Conservation (phyloP, 2,888 invertebrate genomes). For the Tanytarsus gracilentus region DNA sequence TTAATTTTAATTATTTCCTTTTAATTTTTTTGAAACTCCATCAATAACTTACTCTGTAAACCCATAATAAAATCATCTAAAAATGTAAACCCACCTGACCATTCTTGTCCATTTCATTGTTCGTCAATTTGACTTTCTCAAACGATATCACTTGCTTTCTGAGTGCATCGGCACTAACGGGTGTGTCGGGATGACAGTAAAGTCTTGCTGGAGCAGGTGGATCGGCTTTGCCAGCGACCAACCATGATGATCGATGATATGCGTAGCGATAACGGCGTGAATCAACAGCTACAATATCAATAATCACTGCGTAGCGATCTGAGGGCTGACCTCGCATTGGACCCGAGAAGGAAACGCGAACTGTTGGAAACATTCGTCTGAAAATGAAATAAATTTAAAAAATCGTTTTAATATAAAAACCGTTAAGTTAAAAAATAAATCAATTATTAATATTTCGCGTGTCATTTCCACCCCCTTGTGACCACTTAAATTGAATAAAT, state of each 20-base stretch:
- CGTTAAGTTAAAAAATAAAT: background rate
- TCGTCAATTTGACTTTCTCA: constrained; percentile 96
- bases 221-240: constrained; percentile 97
- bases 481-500: no score
- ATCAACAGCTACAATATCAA: constrained; percentile 96
- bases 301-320: constrained; percentile 81
- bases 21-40: background rate
- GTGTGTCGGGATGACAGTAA: constrained; percentile 94
- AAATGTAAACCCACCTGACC: constrained; percentile 66
- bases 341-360: constrained; percentile 86
- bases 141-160: constrained; percentile 95
- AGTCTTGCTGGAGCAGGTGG: constrained; percentile 88
- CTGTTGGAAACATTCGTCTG: constrained; percentile 98
- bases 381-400: constrained; percentile 35
- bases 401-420: constrained; percentile 15
- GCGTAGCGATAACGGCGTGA: constrained; percentile 95
- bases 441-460: no score
- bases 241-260: constrained; percentile 96
- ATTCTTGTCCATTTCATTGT: constrained; percentile 94
- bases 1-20: background rate
- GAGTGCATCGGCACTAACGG: constrained; percentile 90
- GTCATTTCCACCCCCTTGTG: no score
- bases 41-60: background rate
- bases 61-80: background rate
- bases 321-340: constrained; percentile 56